These are phyloP conservation scores for Glomeris maerens DNA, from an alignment of 1,140 invertebrate species.

Conservation along the genomic window DNA sequence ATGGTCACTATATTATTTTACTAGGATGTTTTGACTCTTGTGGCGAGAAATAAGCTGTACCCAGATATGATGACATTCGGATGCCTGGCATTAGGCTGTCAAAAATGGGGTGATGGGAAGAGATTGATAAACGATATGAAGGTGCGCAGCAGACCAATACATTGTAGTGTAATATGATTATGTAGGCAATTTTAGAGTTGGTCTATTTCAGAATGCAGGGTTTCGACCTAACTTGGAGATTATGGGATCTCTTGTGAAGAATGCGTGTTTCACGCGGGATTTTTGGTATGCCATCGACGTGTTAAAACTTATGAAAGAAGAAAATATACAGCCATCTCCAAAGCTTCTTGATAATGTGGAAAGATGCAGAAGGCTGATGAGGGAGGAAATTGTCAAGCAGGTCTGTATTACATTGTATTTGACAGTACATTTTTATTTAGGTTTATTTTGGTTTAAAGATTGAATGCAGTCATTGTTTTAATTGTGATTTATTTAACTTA, in stretches of 20 bases:
- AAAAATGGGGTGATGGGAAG: conserved; percentile 39
- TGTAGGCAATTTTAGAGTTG: conserved; percentile 9
- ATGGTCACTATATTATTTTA: conserved; percentile 15
- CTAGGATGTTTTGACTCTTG: conserved; percentile 45
- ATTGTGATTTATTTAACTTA: conserved; percentile 1
- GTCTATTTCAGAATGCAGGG: conserved; percentile 17
- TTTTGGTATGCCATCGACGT: conserved; percentile 50
- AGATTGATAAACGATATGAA: conserved; percentile 54
- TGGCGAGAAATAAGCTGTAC: conserved; percentile 41
- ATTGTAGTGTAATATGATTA: not conserved
- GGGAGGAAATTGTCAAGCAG: not conserved
- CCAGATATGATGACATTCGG: conserved; percentile 73
- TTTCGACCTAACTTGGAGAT: conserved; percentile 50
- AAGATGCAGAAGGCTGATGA: conserved; percentile 6
- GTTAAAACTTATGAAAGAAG: conserved; percentile 40
- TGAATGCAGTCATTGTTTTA: not conserved
- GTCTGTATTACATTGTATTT: not conserved
- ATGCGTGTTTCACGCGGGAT: conserved; percentile 40
- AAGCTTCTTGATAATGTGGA: conserved; percentile 20
- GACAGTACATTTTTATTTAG: not conserved
- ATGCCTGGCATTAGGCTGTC: conserved; percentile 61
- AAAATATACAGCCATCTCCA: conserved; percentile 41
- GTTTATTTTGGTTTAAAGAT: not conserved
- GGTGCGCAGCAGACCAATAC: conserved; percentile 42
- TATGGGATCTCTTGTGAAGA: conserved; percentile 47